Percentiles rank a stretch among this genome's conserved stretches.
Evolutionary conservation across 2,113 vertebrate genomes (phyloP).

Genomic region (Scomber japonicus): DNA sequence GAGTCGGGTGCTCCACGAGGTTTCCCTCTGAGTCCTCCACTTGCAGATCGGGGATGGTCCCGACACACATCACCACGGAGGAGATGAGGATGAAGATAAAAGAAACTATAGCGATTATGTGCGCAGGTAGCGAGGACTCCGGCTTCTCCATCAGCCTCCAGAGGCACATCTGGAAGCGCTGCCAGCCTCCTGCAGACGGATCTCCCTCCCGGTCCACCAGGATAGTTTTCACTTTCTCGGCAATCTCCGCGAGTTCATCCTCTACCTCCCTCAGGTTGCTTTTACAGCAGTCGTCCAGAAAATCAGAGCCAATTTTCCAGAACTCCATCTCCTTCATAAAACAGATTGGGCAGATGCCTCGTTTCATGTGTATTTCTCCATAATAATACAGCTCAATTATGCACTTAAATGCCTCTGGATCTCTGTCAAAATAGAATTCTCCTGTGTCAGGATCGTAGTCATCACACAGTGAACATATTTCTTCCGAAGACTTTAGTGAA

Average conservation of each 20-base stretch:
- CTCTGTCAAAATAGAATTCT: constrained; percentile 98
- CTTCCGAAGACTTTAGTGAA: constrained; percentile 79
- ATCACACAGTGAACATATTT: constrained; percentile 89
- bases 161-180: constrained; percentile 89
- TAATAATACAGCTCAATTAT: constrained; percentile 94
- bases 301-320: constrained; percentile 94
- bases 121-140: constrained; percentile 92
- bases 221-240: constrained; percentile 92
- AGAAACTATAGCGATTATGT: constrained; percentile 91
- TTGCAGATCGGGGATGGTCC: constrained; percentile 96
- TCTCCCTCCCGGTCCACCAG: constrained; percentile 92
- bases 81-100: constrained; percentile 95
- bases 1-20: constrained; percentile 90
- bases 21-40: constrained; percentile 89
- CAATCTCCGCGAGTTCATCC: constrained; percentile 95
- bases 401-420: constrained; percentile 96
- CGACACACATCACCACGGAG: constrained; percentile 95
- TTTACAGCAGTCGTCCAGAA: constrained; percentile 95
- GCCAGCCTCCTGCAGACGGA: constrained; percentile 86
- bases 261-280: constrained; percentile 91
- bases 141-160: constrained; percentile 99
- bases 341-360: constrained; percentile 96
- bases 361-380: constrained; percentile 96
- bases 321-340: constrained; percentile 99
- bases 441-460: constrained; percentile 93